Percentiles rank a stretch among this genome's conserved stretches.
Conservation (phyloP, 2,888 invertebrate genomes). For the Odontocerum albicorne region DNA sequence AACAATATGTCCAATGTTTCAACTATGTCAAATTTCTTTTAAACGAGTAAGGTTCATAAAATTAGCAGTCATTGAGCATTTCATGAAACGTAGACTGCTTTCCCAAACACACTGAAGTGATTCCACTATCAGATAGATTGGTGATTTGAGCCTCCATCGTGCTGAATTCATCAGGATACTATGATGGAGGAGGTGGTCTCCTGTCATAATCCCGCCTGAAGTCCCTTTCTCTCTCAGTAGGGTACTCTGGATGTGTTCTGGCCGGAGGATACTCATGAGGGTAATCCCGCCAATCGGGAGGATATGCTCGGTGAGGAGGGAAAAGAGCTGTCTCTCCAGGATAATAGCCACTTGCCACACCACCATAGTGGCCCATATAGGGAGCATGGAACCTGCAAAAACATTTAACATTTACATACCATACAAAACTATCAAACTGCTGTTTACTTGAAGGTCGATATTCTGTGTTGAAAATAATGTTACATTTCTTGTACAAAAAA, state of each 20-base stretch:
- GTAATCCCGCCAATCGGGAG: constrained; percentile 57
- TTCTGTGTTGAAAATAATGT: no score
- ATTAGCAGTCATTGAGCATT: no score
- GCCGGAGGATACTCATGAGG: constrained; percentile 37
- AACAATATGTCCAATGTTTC: no score
- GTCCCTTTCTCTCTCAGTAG: constrained; percentile 56
- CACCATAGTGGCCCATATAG: constrained; percentile 50
- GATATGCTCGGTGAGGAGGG: constrained; percentile 48
- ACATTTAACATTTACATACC: constrained; percentile 34
- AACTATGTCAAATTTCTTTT: no score
- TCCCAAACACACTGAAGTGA: no score
- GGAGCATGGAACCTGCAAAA: constrained; percentile 49
- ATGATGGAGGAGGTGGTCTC: constrained; percentile 62
- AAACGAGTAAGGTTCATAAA: no score
- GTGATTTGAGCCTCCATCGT: no score
- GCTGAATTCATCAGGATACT: no score
- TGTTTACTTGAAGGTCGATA: no score
- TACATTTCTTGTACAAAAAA: no score
- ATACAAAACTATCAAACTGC: constrained; percentile 1
- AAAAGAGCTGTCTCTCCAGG: constrained; percentile 40
- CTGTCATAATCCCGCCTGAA: constrained; percentile 67
- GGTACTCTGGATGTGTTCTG: constrained; percentile 50
- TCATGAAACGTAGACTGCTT: no score
- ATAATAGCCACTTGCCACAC: constrained; percentile 44
- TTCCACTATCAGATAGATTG: no score